Conservation (phyloP, 1,140 invertebrate species). For the Meloidogyne chitwoodi region DNA sequence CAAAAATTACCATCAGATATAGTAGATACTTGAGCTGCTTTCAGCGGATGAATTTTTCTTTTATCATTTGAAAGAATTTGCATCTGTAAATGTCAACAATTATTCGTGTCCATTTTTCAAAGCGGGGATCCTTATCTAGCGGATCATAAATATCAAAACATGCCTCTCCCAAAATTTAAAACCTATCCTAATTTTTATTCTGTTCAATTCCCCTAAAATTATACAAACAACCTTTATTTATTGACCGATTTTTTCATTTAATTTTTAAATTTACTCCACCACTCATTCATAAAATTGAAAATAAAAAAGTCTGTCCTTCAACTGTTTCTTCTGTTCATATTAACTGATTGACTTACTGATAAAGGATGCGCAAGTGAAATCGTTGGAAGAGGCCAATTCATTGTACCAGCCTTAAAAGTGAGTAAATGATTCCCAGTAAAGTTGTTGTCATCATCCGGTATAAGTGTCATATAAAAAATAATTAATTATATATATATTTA, state of each 20-base stretch:
- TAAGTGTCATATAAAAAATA: neutral
- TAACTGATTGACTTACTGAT: neutral
- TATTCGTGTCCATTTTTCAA: no score
- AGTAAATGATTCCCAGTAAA: neutral
- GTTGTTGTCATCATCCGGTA: neutral
- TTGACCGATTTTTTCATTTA: neutral
- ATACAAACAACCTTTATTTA: neutral
- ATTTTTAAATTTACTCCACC: neutral
- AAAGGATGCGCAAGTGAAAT: neutral
- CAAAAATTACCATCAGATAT: neutral
- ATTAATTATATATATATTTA: neutral
- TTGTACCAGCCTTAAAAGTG: neutral
- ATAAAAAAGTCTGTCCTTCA: neutral
- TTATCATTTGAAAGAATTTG: neutral
- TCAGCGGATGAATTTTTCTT: neutral
- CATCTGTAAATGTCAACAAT: neutral
- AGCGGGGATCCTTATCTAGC: no score
- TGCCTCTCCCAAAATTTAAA: neutral
- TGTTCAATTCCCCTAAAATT: neutral
- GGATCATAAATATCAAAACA: neutral
- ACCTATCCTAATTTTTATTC: neutral
- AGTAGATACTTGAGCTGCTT: neutral
- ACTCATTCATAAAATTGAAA: neutral
- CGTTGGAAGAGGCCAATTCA: neutral
- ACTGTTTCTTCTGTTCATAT: neutral